Conservation (phyloP, 2,113 vertebrate genomes). For the Chloebia gouldiae region DNA sequence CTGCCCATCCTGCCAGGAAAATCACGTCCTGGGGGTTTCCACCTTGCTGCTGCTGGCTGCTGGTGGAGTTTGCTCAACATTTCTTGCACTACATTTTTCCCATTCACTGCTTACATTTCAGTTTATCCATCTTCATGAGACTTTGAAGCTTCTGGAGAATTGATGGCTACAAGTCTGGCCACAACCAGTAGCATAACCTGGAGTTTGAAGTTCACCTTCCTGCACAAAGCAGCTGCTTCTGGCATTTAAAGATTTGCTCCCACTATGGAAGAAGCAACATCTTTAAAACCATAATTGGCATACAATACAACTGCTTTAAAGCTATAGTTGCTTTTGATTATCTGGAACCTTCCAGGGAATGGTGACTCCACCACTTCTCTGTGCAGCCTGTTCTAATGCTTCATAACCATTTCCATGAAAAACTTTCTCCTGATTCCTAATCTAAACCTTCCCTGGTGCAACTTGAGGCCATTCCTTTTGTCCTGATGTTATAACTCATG, state of each 20-base stretch:
- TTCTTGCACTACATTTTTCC: neutral
- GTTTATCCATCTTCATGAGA: neutral
- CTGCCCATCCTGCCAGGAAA: neutral
- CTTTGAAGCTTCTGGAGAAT: neutral
- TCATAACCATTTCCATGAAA: neutral
- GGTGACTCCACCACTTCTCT: neutral
- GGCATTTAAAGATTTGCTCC: neutral
- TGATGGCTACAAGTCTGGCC: neutral
- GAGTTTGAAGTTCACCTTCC: neutral
- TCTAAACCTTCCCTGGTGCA: neutral
- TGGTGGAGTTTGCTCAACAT: neutral
- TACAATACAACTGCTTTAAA: neutral
- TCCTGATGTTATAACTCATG: neutral
- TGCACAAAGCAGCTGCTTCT: neutral
- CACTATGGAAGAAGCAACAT: neutral
- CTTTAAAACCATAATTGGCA: neutral
- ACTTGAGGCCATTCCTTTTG: neutral
- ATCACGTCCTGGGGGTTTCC: neutral
- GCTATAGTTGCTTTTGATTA: neutral
- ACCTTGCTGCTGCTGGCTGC: neutral
- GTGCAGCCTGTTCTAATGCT: neutral
- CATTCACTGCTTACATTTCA: neutral
- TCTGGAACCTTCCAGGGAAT: neutral
- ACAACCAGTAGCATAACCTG: neutral
- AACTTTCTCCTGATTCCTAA: neutral